Percentiles rank a stretch among this genome's conserved stretches.
Conservation (phyloP, 2,888 invertebrate species). For the Strigamia crassipes region DNA sequence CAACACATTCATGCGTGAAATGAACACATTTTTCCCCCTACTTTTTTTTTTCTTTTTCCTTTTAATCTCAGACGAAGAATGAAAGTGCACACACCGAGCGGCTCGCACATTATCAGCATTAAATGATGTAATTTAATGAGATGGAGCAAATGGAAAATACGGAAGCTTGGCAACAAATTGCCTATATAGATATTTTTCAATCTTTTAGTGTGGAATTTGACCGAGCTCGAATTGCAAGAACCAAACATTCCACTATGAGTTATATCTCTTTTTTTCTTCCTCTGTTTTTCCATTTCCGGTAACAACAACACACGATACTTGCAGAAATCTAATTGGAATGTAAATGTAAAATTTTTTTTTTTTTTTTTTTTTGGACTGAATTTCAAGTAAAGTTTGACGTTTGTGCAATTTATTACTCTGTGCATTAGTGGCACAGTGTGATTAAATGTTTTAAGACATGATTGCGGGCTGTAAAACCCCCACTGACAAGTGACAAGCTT, state of each 20-base stretch:
- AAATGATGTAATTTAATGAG: constrained; percentile 1
- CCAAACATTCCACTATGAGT: not conserved
- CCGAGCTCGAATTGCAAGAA: too few species aligned
- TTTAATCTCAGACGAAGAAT: not conserved
- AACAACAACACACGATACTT: not conserved
- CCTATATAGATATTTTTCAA: too few species aligned
- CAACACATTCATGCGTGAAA: constrained; percentile 7
- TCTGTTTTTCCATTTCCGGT: not conserved
- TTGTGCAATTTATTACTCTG: too few species aligned
- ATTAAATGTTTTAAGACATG: not conserved
- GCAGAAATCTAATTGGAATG: too few species aligned
- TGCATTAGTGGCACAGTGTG: not conserved
- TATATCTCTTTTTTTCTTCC: not conserved
- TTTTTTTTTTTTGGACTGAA: too few species aligned
- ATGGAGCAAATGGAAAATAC: not conserved
- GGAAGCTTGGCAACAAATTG: too few species aligned
- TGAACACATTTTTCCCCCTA: not conserved
- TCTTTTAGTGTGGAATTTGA: constrained; percentile 2
- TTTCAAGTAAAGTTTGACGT: too few species aligned
- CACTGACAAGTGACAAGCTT: not conserved
- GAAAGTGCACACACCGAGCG: not conserved
- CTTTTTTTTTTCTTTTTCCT: not conserved
- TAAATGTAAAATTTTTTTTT: too few species aligned
- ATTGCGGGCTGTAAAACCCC: not conserved
- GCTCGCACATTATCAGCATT: not conserved